Percentiles rank a stretch among this genome's conserved stretches.
Evolutionary conservation across 2,797 vertebrate genomes (phyloP).

Genomic region (Bradypodion pumilum): DNA sequence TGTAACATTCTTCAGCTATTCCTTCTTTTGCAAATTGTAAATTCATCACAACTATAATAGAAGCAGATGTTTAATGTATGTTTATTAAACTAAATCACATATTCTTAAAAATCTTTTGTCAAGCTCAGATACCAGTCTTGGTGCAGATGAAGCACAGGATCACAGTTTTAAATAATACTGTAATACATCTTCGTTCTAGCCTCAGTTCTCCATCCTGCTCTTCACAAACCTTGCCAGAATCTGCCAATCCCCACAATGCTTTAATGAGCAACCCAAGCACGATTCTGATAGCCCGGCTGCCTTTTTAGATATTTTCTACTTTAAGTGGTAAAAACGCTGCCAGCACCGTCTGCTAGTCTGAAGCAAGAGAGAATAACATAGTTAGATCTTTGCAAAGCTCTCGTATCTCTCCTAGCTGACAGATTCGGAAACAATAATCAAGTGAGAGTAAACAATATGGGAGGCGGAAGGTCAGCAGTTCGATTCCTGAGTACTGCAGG

Average conservation of each 20-base stretch:
- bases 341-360: slow-evolving; percentile 58
- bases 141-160: slow-evolving; percentile 16
- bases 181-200: slow-evolving; percentile 17
- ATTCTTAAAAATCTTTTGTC: neutral
- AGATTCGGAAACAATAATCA: slow-evolving; percentile 50
- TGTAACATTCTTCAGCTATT: neutral
- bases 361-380: slow-evolving; percentile 25
- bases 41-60: neutral
- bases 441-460: too few species aligned
- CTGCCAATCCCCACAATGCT: slow-evolving; percentile 43
- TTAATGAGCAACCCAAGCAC: slow-evolving; percentile 40
- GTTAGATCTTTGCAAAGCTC: slow-evolving; percentile 37
- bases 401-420: slow-evolving; percentile 27
- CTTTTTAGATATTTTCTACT: slow-evolving; percentile 58
- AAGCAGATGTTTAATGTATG: neutral
- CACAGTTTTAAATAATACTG: slow-evolving; percentile 16
- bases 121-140: slow-evolving; percentile 18
- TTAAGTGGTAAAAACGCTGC: slow-evolving; percentile 54
- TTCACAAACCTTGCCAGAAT: slow-evolving; percentile 43
- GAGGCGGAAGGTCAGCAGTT: too few species aligned
- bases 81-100: too few species aligned
- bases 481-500: too few species aligned
- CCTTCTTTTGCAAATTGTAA: neutral
- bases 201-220: slow-evolving; percentile 34
- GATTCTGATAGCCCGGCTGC: slow-evolving; percentile 48